Evolutionary conservation across 2,113 vertebrate genomes (phyloP).

Genomic region (Takifugu bimaculatus): DNA sequence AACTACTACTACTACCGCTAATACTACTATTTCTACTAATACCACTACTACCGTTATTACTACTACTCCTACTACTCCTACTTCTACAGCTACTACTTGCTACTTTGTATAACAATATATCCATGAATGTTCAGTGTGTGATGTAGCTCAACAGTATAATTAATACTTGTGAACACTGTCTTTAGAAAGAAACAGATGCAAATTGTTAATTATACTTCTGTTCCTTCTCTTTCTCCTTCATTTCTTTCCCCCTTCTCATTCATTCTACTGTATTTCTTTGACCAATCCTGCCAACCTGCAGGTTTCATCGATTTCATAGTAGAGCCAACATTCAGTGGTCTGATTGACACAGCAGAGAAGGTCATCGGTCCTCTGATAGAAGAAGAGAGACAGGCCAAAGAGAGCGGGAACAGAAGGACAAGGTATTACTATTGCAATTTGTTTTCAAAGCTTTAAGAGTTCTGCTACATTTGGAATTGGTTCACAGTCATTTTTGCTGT

Average conservation of each 20-base stretch:
- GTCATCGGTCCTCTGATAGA: conserved; percentile 96
- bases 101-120: too few species aligned
- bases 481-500: too few species aligned
- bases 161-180: too few species aligned
- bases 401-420: conserved; percentile 74
- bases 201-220: not conserved
- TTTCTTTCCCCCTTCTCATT: not conserved
- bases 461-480: too few species aligned
- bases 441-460: not conserved
- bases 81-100: too few species aligned
- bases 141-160: too few species aligned
- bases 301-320: conserved; percentile 98
- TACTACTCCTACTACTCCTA: too few species aligned
- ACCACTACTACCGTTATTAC: too few species aligned
- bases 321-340: conserved; percentile 93
- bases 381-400: conserved; percentile 85
- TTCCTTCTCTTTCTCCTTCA: not conserved
- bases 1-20: too few species aligned
- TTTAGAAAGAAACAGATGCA: too few species aligned
- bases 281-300: conserved; percentile 32
- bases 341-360: conserved; percentile 95
- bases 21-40: too few species aligned
- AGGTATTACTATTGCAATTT: conserved; percentile 70
- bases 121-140: too few species aligned
- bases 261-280: not conserved